Conservation (phyloP, 2,888 invertebrate genomes). For the Kryphioiulus occultus region DNA sequence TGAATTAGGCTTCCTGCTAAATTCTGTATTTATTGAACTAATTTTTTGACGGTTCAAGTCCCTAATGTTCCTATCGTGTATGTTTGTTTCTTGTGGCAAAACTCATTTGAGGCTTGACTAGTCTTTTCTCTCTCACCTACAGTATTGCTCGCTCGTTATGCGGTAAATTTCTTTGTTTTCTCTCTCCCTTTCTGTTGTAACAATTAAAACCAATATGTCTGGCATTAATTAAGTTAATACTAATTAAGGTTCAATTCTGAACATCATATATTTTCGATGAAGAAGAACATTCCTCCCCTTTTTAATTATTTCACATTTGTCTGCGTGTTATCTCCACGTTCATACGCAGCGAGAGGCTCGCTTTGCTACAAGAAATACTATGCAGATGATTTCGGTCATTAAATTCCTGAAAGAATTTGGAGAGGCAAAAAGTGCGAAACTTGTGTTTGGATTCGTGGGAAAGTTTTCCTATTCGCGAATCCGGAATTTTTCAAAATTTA, state of each 20-base stretch:
- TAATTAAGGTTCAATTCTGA: slow-evolving; percentile 48
- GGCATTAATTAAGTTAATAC: slow-evolving; percentile 47
- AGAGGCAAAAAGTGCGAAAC: background rate
- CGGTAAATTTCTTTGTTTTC: background rate
- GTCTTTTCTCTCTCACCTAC: background rate
- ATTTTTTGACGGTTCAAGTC: too few relatives aligned
- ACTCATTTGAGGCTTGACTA: background rate
- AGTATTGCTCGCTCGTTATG: background rate
- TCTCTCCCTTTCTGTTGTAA: background rate
- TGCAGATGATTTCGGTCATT: background rate
- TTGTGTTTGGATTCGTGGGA: background rate
- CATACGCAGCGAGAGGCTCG: background rate
- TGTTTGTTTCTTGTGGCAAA: background rate
- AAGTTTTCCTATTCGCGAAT: background rate
- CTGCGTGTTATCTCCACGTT: background rate
- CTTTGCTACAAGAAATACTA: background rate
- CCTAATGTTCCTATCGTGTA: too few relatives aligned
- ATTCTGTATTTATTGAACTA: too few relatives aligned
- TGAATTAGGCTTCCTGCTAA: too few relatives aligned
- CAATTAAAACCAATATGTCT: slow-evolving; percentile 49
- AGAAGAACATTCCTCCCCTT: slow-evolving; percentile 14
- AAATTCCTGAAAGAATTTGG: background rate
- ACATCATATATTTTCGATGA: slow-evolving; percentile 40
- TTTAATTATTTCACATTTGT: background rate
- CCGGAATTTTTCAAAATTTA: too few relatives aligned